Conservation (phyloP, 1,140 invertebrate species). For the Macrocentrus cingulum region DNA sequence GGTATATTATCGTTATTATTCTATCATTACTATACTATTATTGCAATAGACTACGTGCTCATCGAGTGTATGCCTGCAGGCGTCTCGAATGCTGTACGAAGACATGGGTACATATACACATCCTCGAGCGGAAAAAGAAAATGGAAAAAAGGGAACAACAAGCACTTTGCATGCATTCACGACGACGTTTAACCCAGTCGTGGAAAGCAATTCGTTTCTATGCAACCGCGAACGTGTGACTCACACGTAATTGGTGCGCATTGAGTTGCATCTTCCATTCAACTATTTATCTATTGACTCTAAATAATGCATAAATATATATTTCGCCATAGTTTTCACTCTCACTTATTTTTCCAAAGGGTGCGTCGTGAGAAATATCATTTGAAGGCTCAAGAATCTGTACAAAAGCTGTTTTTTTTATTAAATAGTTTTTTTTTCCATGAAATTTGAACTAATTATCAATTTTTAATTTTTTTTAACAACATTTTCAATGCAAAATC, state of each 20-base stretch:
- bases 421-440: too few species aligned
- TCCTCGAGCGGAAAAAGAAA: slow-evolving; percentile 1
- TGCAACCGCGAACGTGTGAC: slow-evolving; percentile 8
- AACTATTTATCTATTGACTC: too few species aligned
- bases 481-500: too few species aligned
- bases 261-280: slow-evolving; percentile 8
- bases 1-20: slow-evolving; percentile 27
- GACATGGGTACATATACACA: slow-evolving; percentile 2
- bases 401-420: too few species aligned
- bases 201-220: slow-evolving; percentile 6
- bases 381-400: too few species aligned
- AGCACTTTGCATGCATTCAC: not conserved
- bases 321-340: too few species aligned
- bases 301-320: too few species aligned
- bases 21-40: slow-evolving; percentile 27
- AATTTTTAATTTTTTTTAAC: too few species aligned
- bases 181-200: slow-evolving; percentile 6
- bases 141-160: not conserved
- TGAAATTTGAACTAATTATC: too few species aligned
- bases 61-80: slow-evolving; percentile 18
- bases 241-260: slow-evolving; percentile 16
- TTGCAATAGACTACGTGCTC: slow-evolving; percentile 28
- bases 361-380: too few species aligned
- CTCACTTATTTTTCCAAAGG: too few species aligned
- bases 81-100: slow-evolving; percentile 2